These are phyloP conservation scores for Athalia cordata DNA, from an alignment of 2,888 invertebrate genomes.

Conservation along the genomic window DNA sequence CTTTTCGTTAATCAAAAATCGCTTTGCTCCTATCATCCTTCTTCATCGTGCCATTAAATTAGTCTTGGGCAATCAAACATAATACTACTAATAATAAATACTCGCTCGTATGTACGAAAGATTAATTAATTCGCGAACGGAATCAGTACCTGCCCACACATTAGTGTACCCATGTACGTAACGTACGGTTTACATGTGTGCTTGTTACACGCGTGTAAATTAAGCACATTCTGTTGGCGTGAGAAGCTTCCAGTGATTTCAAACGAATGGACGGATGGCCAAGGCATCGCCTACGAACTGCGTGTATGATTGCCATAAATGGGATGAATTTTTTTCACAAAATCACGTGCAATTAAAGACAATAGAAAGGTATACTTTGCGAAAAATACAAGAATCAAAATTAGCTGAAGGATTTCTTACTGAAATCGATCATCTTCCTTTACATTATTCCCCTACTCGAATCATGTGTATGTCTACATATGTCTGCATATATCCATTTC, in stretches of 20 bases:
- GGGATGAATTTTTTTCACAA: slow-evolving; percentile 10
- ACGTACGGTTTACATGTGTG: neutral
- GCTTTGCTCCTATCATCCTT: slow-evolving; percentile 12
- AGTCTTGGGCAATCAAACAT: slow-evolving; percentile 63
- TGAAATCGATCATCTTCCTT: too few relatives aligned
- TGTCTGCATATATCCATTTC: slow-evolving; percentile 10
- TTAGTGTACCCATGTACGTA: neutral
- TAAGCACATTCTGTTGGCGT: slow-evolving; percentile 36
- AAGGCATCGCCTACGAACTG: slow-evolving; percentile 54
- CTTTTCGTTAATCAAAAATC: slow-evolving; percentile 32
- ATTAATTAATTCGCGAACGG: slow-evolving; percentile 56
- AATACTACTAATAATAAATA: slow-evolving; percentile 55
- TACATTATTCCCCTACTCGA: too few relatives aligned
- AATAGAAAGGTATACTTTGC: too few relatives aligned
- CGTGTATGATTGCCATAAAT: slow-evolving; percentile 46
- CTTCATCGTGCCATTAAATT: slow-evolving; percentile 63
- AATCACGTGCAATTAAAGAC: slow-evolving; percentile 37
- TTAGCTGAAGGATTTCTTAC: too few relatives aligned
- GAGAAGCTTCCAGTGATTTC: slow-evolving; percentile 43
- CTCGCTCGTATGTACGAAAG: slow-evolving; percentile 52
- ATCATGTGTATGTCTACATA: too few relatives aligned
- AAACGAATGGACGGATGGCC: slow-evolving; percentile 25
- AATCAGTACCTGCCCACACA: neutral
- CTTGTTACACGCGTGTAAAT: slow-evolving; percentile 7
- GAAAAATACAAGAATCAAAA: too few relatives aligned